A percentile compares a stretch with the other conserved stretches of the same genome.
These are phyloP conservation scores for Suricata suricatta DNA, from an alignment of 2,113 vertebrate genomes.

Conservation along the genomic window DNA sequence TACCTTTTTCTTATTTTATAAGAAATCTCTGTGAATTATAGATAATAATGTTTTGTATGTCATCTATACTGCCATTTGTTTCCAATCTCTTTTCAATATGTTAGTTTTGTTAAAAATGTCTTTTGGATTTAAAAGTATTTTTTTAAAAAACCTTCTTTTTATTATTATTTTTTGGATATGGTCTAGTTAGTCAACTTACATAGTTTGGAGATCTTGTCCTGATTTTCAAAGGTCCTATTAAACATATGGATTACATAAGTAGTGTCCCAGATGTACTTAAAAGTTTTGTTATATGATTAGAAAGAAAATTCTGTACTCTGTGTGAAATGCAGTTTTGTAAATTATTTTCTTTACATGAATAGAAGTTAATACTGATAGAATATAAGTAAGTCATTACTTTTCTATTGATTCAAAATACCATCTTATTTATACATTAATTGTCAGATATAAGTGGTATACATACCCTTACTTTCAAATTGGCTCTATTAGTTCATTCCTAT, in stretches of 20 bases:
- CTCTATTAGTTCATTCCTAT: not conserved
- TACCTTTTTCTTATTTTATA: not conserved
- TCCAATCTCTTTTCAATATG: not conserved
- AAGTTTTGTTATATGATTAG: not conserved
- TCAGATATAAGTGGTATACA: not conserved
- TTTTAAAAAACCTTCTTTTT: not conserved
- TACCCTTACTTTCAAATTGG: not conserved
- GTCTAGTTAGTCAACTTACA: not conserved
- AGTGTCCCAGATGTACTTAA: not conserved
- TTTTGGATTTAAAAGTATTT: not conserved
- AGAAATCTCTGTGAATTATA: not conserved
- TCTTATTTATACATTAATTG: not conserved
- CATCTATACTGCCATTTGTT: not conserved
- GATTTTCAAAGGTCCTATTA: not conserved
- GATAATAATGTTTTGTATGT: not conserved
- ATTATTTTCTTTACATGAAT: not conserved
- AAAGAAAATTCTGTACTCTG: not conserved
- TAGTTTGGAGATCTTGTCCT: not conserved
- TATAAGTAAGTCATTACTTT: not conserved
- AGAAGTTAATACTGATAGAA: not conserved
- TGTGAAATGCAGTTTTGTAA: not conserved
- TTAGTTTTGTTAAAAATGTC: not conserved
- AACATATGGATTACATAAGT: not conserved
- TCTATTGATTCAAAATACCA: not conserved
- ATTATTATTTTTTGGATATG: not conserved